phyloP scores from a whole-genome alignment of 2,113 vertebrate species.

The Pollimyrus isidori region DNA sequence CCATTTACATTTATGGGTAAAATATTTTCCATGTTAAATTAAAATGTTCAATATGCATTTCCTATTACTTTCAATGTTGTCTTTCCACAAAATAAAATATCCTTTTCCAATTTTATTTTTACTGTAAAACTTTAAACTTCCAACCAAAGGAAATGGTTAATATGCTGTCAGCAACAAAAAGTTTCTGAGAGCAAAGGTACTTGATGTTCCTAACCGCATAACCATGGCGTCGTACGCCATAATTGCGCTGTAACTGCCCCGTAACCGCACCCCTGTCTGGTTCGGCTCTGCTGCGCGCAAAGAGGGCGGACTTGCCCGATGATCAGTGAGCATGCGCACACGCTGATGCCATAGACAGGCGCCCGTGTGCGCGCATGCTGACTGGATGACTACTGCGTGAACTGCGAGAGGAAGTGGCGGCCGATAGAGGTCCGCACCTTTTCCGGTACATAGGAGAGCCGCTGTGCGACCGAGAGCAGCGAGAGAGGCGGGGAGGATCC shows the following conservation, averaged over 20 bases:
- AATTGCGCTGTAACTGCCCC: background rate
- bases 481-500: constrained; percentile 51
- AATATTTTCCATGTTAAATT: too few species aligned
- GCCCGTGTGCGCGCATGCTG: constrained; percentile 45
- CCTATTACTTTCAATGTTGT: too few species aligned
- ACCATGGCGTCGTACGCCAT: background rate
- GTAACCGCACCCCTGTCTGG: background rate
- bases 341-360: constrained; percentile 17
- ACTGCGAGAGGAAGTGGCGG: constrained; percentile 64
- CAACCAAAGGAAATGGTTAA: background rate
- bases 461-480: constrained; percentile 25
- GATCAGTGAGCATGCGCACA: background rate
- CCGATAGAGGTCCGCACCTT: constrained; percentile 68
- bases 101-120: too few species aligned
- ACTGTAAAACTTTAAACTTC: too few species aligned
- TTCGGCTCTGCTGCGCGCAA: background rate
- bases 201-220: constrained; percentile 27
- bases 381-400: constrained; percentile 48
- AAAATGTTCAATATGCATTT: too few species aligned
- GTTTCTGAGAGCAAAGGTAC: constrained; percentile 45
- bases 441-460: constrained; percentile 63
- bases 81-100: too few species aligned
- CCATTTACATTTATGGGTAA: too few species aligned
- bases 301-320: background rate
- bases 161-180: background rate